Base-by-base conservation (phyloP, 2,888 invertebrate genomes). In the Idaea straminata region DNA sequence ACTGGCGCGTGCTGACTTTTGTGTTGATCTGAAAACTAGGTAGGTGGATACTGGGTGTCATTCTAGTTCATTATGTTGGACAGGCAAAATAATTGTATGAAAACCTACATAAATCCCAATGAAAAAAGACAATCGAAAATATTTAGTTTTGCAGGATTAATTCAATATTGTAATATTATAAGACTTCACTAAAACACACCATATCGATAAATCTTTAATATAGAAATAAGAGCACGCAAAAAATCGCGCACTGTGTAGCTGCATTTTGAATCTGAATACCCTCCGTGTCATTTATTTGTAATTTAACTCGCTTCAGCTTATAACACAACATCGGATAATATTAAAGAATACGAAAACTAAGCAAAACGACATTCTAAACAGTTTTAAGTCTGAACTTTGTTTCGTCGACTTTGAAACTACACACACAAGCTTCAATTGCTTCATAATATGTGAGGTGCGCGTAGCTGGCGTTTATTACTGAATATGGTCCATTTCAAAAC, bases 271-370 rank as follows among this genome's bases (percentile, higher is more conserved):
- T 25, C 25, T 25, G 25, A n/a, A 25, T 25, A 3, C 2, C 25
- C 25, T 1, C 3, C 2, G 3, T 25, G 25, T 25, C 25, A 25
- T 25, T 25, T 25, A 25, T 57, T 5, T 57, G 15, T 5, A 15
- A 57, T 57, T 25, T 25, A 25, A 65, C 66, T 35, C 85, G 85
- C 85, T 74, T 63, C 58, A 72, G 77, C 82, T 77, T 70, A 25
- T 80, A 62, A 64, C 70, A 72, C 64, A 75, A 75, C 77, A 83
- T 84, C 88, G 87, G 81, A 78, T 86, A 84, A 87, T 92, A 91
- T 92, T 92, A 91, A 92, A 91, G 89, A 92, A 92, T 89, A 88
- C 85, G 91, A 91, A 91, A 91, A 89, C 89, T 91, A 88, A 91
- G 89, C 89, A 87, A 82, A 89, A 91, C 87, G 82, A 77, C 81